A percentile compares a stretch with the other conserved stretches of the same genome.
phyloP scores from a whole-genome alignment of 2,113 vertebrate genomes.

The Anoura caudifer region DNA sequence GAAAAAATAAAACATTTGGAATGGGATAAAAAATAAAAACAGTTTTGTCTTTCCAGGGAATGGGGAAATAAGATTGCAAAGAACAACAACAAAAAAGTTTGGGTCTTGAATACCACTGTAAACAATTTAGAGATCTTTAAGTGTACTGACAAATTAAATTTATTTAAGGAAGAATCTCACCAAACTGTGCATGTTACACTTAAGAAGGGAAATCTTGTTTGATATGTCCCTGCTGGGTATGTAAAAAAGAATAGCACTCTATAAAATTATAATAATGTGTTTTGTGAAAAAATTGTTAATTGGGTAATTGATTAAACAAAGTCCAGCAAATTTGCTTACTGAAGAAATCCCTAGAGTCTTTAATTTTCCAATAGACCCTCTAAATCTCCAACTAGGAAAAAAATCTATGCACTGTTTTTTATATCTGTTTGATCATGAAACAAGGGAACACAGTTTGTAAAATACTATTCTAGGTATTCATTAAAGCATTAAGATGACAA shows the following conservation, averaged over 20 bases:
- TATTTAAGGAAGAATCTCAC: not conserved
- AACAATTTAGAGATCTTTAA: not conserved
- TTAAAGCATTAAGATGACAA: not conserved
- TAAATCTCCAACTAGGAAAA: not conserved
- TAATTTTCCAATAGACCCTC: not conserved
- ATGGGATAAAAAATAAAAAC: not conserved
- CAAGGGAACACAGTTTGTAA: not conserved
- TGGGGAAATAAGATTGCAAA: not conserved
- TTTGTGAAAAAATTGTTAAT: not conserved
- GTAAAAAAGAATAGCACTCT: not conserved
- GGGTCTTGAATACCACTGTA: not conserved
- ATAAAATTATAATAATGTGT: not conserved
- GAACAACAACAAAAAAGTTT: not conserved
- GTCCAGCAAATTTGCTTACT: not conserved
- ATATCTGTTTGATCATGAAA: not conserved
- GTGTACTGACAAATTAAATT: not conserved
- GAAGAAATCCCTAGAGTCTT: not conserved
- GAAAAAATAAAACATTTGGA: not conserved
- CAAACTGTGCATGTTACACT: not conserved
- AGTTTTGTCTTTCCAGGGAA: not conserved
- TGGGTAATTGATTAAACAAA: not conserved
- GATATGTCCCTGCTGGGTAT: not conserved
- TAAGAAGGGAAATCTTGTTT: not conserved
- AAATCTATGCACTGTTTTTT: not conserved
- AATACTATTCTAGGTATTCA: not conserved